These are phyloP conservation scores for Myanophis thanlyinensis DNA, from an alignment of 2,113 vertebrate genomes.

Conservation along the genomic window DNA sequence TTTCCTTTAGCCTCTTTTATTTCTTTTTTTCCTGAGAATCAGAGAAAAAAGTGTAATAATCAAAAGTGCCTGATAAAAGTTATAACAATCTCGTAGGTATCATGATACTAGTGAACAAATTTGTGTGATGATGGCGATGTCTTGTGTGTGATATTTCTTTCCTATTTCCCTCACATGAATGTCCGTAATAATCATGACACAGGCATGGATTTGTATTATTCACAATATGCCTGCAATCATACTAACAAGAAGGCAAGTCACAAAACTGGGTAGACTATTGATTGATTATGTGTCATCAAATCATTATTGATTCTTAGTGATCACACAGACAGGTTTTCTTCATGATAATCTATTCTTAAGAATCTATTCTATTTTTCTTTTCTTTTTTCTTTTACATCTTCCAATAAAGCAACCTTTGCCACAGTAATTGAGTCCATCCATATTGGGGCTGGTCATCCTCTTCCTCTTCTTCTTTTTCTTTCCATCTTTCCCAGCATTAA, in stretches of 20 bases:
- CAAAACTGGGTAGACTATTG: neutral
- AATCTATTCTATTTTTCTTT: too few species aligned
- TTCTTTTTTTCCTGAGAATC: neutral
- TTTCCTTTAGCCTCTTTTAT: neutral
- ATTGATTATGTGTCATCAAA: neutral
- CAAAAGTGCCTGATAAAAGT: neutral
- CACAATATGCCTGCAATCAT: neutral
- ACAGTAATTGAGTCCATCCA: neutral
- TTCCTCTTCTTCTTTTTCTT: neutral
- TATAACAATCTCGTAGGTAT: neutral
- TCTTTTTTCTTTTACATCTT: neutral
- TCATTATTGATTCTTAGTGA: neutral
- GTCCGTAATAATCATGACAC: neutral
- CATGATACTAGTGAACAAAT: neutral
- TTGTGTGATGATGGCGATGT: neutral
- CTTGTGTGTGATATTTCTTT: neutral
- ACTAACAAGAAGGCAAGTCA: neutral
- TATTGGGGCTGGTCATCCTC: neutral
- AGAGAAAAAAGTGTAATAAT: neutral
- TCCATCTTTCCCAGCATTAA: neutral
- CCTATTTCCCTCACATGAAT: neutral
- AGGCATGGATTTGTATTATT: neutral
- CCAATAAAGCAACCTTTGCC: neutral
- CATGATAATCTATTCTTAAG: neutral
- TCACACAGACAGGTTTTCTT: neutral